Evolutionary conservation across 2,888 invertebrate species (phyloP).

Genomic region (Noctua janthina): DNA sequence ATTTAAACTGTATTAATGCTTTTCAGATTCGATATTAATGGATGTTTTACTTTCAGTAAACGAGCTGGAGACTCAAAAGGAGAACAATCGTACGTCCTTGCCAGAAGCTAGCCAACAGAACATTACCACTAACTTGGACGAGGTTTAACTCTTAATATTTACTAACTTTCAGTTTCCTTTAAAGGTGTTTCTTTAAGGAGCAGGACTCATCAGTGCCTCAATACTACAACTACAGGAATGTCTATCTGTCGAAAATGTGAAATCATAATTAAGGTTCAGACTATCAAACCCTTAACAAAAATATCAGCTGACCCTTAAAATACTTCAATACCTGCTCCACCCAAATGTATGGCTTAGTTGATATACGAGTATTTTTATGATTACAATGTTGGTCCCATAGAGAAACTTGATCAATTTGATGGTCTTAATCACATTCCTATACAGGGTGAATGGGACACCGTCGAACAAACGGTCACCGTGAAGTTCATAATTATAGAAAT

Average conservation of each 20-base stretch:
- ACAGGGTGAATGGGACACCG: too few relatives aligned
- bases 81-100: slow-evolving; percentile 82
- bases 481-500: too few relatives aligned
- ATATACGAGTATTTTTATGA: neutral
- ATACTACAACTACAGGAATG: too few relatives aligned
- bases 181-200: neutral
- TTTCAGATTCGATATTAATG: neutral
- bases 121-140: slow-evolving; percentile 75
- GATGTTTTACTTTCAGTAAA: slow-evolving; percentile 87
- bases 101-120: slow-evolving; percentile 83
- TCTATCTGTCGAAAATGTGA: neutral
- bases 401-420: neutral
- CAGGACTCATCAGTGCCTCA: neutral
- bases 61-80: slow-evolving; percentile 86
- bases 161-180: slow-evolving; percentile 63
- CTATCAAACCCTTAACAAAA: neutral
- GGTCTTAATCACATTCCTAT: too few relatives aligned
- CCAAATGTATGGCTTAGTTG: neutral
- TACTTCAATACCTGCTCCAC: neutral
- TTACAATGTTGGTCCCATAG: neutral
- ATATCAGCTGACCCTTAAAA: neutral
- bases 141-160: slow-evolving; percentile 75
- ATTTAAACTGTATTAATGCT: too few relatives aligned
- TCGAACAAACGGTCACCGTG: too few relatives aligned
- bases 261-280: neutral